Conservation (phyloP, 2,113 vertebrate species). For the Peromyscus californicus region DNA sequence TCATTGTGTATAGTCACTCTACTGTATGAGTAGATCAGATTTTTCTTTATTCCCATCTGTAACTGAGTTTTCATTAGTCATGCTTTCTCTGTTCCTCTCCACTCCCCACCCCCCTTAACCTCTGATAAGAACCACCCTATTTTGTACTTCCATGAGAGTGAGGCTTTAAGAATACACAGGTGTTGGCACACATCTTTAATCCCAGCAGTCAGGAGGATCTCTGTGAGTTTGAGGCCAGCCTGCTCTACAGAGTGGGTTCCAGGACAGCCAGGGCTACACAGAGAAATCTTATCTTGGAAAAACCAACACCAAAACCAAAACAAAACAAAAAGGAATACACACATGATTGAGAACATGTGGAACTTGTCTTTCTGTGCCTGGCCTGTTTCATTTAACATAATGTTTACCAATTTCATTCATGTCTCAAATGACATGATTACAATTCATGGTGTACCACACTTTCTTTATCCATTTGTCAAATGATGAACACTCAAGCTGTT, state of each 20-base stretch:
- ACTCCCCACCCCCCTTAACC: neutral
- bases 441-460: neutral
- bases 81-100: neutral
- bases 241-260: too few relatives aligned
- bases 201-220: too few relatives aligned
- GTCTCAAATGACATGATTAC: neutral
- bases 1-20: neutral
- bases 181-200: neutral
- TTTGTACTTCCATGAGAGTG: slow-evolving; percentile 91
- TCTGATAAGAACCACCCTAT: slow-evolving; percentile 85
- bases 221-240: too few relatives aligned
- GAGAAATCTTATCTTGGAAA: too few relatives aligned
- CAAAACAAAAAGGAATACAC: too few relatives aligned
- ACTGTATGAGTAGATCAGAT: neutral
- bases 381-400: neutral
- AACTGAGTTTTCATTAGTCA: neutral
- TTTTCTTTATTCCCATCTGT: neutral
- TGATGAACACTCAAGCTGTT: neutral
- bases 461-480: neutral
- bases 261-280: too few relatives aligned
- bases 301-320: too few relatives aligned
- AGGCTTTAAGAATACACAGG: neutral
- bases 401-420: neutral
- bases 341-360: too few relatives aligned
- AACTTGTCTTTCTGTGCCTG: too few relatives aligned